Evolutionary conservation across 2,797 vertebrate species (phyloP).

Genomic region (Spinus olivaceus): DNA sequence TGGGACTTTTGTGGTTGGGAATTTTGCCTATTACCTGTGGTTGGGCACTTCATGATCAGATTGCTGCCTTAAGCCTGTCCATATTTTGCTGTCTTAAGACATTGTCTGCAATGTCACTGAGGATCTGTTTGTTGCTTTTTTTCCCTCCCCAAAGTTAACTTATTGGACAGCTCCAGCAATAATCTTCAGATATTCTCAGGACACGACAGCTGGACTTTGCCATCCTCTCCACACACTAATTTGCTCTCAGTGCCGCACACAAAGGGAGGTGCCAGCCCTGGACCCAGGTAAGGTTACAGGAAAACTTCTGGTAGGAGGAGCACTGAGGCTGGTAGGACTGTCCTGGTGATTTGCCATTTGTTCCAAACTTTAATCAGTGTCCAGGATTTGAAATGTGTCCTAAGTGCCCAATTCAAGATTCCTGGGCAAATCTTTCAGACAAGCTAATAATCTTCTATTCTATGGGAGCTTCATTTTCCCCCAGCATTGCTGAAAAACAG

Average conservation of each 20-base stretch:
- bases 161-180: constrained; percentile 76
- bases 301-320: neutral
- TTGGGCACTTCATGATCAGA: neutral
- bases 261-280: constrained; percentile 71
- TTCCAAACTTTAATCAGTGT: neutral
- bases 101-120: neutral
- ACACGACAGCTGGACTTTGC: constrained; percentile 83
- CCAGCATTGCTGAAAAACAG: neutral
- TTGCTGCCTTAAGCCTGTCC: neutral
- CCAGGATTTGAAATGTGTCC: neutral
- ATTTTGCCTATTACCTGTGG: neutral
- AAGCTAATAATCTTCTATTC: neutral
- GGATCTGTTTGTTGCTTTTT: neutral
- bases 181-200: constrained; percentile 81
- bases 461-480: neutral
- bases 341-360: neutral
- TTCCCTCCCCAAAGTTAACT: constrained; percentile 64
- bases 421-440: neutral
- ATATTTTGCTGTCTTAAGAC: neutral
- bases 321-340: neutral
- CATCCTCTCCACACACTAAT: constrained; percentile 75
- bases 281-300: constrained; percentile 65
- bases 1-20: neutral
- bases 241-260: constrained; percentile 76
- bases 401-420: neutral